Evolutionary conservation across 2,888 invertebrate species (phyloP).

Genomic region (Endomychus coccineus): DNA sequence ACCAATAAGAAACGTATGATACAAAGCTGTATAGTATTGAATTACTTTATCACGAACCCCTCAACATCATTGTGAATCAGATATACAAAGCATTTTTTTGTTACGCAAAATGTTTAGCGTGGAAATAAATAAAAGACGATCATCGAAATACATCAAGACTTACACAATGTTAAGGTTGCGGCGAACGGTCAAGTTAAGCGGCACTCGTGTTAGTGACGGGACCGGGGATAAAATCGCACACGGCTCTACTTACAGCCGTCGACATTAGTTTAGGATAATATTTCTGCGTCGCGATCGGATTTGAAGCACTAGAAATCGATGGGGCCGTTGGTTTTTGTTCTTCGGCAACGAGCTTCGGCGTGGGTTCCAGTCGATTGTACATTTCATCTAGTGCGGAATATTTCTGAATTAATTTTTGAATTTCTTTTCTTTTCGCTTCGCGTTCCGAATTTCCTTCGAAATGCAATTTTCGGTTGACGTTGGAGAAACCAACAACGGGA

Average conservation of each 20-base stretch:
- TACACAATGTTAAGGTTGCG: slow-evolving; percentile 29
- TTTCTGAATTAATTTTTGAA: slow-evolving; percentile 73
- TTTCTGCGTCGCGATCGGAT: slow-evolving; percentile 37
- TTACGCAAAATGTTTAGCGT: too few relatives aligned
- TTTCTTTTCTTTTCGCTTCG: slow-evolving; percentile 75
- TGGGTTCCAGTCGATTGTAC: slow-evolving; percentile 43
- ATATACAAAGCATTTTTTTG: too few relatives aligned
- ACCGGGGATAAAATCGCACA: slow-evolving; percentile 25
- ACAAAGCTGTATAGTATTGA: too few relatives aligned
- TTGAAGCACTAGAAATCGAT: neutral
- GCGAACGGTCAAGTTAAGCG: slow-evolving; percentile 30
- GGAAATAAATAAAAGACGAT: too few relatives aligned
- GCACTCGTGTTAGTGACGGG: slow-evolving; percentile 26
- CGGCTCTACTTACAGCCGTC: slow-evolving; percentile 41
- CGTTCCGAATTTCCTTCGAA: slow-evolving; percentile 52
- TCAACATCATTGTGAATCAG: too few relatives aligned
- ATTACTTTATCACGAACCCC: too few relatives aligned
- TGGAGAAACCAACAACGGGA: slow-evolving; percentile 12
- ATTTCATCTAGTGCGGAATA: slow-evolving; percentile 73
- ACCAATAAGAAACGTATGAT: too few relatives aligned
- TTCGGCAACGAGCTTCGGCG: slow-evolving; percentile 10
- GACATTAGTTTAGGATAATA: slow-evolving; percentile 30
- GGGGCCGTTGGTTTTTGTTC: slow-evolving; percentile 7
- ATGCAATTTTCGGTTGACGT: slow-evolving; percentile 33
- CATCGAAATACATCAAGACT: slow-evolving; percentile 18